phyloP scores from a whole-genome alignment of 2,113 vertebrate species.

The Acrocephalus arundinaceus region DNA sequence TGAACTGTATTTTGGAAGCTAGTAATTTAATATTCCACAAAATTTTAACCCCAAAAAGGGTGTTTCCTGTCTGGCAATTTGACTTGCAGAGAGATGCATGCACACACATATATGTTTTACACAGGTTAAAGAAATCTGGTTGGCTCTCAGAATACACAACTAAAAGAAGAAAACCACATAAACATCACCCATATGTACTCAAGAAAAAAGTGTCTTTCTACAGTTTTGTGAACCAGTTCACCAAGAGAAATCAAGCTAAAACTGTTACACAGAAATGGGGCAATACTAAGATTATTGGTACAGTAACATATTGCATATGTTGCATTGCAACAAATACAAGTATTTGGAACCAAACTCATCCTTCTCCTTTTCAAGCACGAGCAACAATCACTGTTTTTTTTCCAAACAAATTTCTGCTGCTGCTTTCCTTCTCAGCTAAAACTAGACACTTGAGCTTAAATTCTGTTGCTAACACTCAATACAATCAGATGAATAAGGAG shows the following conservation, averaged over 20 bases:
- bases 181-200: background rate
- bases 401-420: background rate
- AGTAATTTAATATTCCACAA: background rate
- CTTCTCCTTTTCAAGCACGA: background rate
- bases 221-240: background rate
- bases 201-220: background rate
- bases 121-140: background rate
- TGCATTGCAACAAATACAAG: background rate
- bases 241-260: conserved; percentile 26
- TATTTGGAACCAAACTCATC: background rate
- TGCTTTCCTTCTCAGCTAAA: background rate
- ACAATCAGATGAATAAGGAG: background rate
- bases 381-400: background rate
- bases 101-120: background rate
- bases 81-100: background rate
- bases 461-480: background rate
- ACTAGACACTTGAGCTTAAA: background rate
- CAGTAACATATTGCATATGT: background rate
- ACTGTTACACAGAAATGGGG: conserved; percentile 15
- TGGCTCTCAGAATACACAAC: background rate
- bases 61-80: background rate
- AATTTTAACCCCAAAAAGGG: background rate
- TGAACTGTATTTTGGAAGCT: background rate
- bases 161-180: background rate
- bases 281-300: background rate